Base-by-base conservation (phyloP, 2,888 invertebrate genomes). In the Electrophaes corylata region DNA sequence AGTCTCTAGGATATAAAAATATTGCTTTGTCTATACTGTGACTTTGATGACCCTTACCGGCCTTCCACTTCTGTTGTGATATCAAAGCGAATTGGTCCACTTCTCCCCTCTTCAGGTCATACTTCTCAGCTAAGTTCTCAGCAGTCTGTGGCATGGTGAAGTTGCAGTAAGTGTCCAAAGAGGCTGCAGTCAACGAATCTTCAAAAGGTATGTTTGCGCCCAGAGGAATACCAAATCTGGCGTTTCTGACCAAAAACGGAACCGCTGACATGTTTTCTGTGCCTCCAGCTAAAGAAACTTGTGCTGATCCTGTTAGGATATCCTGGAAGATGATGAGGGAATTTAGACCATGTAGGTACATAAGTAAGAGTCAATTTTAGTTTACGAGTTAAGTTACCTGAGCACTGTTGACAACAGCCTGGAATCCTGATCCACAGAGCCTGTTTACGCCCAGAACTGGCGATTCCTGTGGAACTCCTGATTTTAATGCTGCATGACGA, bases 381-480 rank as follows among this genome's bases (percentile, higher is more conserved):
- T 29, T 16, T 29, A 11, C 10, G 16, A 11, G 10, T 2, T 31
- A 14, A 10, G 12, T 16, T 70, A 96, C 97, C 93, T 98, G 98
- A 20, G 96, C 96, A 57, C 96, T 98, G 84, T 95, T 98, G 4
- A 98, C 94, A 60, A 99, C 92, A 0, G 99, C 94, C 82, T 99
- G 99, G 86, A 99, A 99, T 2, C 99, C 99, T 41, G 98, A 98
- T 12, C 99, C 99, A 86, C 99, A 99, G 11, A 99, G 92, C 64
- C 99, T 93, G 89, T 98, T 99, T 5, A 99, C 93, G 12, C 95
- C 95, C 1, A 98, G 91, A 1, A 98, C 98, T 6, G 98, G 98
- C 54, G 92, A 95, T 43, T 96, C 95, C 64, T 95, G 86, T 1
- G 98, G 97, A 49, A 99, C 94, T 5, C 98, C 98, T 65, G 94